Conservation (phyloP, 2,888 invertebrate species). For the Chrysodeixis includens region DNA sequence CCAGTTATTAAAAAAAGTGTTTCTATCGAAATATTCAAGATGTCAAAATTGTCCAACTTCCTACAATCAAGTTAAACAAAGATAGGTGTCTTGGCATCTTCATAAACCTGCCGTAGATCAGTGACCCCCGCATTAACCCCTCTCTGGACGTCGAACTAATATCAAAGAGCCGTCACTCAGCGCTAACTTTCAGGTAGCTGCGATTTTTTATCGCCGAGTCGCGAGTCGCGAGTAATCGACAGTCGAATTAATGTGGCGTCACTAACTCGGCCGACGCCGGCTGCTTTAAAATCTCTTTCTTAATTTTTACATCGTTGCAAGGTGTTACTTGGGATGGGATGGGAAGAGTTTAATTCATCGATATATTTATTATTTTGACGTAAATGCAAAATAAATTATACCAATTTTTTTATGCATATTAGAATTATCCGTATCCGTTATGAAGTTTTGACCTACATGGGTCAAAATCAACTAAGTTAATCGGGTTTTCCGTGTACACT, state of each 20-base stretch:
- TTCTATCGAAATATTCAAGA: background rate
- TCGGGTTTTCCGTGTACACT: too few relatives aligned
- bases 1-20: background rate
- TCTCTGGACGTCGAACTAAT: slow-evolving; percentile 39
- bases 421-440: too few relatives aligned
- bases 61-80: background rate
- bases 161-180: slow-evolving; percentile 56
- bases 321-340: slow-evolving; percentile 76
- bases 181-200: slow-evolving; percentile 57
- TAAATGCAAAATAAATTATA: too few relatives aligned
- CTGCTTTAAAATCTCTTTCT: slow-evolving; percentile 82
- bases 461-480: too few relatives aligned
- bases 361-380: slow-evolving; percentile 29
- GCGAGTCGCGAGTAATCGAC: slow-evolving; percentile 80
- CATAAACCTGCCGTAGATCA: background rate
- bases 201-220: slow-evolving; percentile 68
- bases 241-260: slow-evolving; percentile 87
- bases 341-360: slow-evolving; percentile 50
- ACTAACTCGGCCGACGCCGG: slow-evolving; percentile 82
- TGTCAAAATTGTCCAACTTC: background rate
- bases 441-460: too few relatives aligned
- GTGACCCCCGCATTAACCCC: slow-evolving; percentile 8
- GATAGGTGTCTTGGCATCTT: background rate
- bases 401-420: too few relatives aligned
- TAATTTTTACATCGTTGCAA: slow-evolving; percentile 88